phyloP scores from a whole-genome alignment of 2,888 invertebrate species.

The Drosophila atroscutellata region DNA sequence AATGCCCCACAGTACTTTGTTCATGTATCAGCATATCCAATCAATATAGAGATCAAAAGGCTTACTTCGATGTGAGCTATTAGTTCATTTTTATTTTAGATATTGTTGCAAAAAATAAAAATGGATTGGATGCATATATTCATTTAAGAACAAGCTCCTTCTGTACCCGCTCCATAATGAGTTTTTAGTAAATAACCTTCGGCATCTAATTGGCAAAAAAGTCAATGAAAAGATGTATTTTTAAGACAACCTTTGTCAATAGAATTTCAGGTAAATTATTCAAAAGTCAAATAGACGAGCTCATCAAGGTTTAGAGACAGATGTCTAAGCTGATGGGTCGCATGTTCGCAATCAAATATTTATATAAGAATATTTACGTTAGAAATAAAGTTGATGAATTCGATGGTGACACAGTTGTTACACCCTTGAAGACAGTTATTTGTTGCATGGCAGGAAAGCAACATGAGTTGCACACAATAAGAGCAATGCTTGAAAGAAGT shows the following conservation, averaged over 20 bases:
- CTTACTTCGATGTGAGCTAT: neutral
- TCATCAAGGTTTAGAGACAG: slow-evolving; percentile 5
- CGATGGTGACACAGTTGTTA: slow-evolving; percentile 49
- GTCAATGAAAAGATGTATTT: neutral
- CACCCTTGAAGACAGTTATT: slow-evolving; percentile 41
- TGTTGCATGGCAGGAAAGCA: slow-evolving; percentile 25
- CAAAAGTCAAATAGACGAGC: neutral
- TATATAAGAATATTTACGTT: slow-evolving; percentile 11
- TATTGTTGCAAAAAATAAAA: neutral
- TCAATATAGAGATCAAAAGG: neutral
- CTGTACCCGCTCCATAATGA: neutral
- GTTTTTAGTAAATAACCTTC: neutral
- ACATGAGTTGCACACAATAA: slow-evolving; percentile 33
- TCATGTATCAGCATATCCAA: neutral
- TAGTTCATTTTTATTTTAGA: neutral
- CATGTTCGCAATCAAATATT: slow-evolving; percentile 36
- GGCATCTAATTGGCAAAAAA: neutral
- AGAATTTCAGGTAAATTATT: slow-evolving; percentile 18
- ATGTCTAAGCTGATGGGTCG: slow-evolving; percentile 22
- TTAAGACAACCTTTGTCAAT: neutral
- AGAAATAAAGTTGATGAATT: slow-evolving; percentile 27
- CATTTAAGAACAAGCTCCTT: neutral
- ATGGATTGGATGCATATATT: neutral
- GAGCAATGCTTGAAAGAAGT: slow-evolving; percentile 71
- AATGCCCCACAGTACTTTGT: slow-evolving; percentile 20